phyloP scores from a whole-genome alignment of 2,797 vertebrate genomes.

The Simalia tracyae region DNA sequence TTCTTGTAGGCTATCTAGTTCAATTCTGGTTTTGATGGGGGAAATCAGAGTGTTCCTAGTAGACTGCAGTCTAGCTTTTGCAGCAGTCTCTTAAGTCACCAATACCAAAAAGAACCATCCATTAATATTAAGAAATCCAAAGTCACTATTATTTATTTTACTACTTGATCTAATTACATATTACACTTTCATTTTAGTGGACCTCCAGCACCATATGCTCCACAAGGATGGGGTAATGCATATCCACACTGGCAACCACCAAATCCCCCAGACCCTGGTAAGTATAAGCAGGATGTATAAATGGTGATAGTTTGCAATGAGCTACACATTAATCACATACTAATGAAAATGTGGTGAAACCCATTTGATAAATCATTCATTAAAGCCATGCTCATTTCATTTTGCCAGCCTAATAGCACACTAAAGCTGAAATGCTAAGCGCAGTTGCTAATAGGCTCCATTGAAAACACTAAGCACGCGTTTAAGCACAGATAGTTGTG shows the following conservation, averaged over 20 bases:
- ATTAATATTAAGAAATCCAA: neutral
- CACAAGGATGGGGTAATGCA: conserved; percentile 97
- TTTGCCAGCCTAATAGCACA: neutral
- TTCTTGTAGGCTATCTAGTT: neutral
- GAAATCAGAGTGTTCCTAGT: neutral
- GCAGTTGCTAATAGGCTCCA: neutral
- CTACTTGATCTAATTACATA: neutral
- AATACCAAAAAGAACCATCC: neutral
- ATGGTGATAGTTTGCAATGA: neutral
- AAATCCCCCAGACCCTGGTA: conserved; percentile 96
- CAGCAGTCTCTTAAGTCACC: neutral
- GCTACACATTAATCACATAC: neutral
- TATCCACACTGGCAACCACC: conserved; percentile 97
- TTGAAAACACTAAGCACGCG: neutral
- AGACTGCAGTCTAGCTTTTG: neutral
- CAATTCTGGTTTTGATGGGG: neutral
- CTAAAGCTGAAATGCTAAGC: neutral
- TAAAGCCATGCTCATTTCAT: neutral
- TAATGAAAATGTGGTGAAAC: neutral
- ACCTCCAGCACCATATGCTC: conserved; percentile 94
- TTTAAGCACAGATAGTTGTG: neutral
- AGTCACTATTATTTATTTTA: neutral
- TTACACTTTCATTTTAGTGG: conserved; percentile 75
- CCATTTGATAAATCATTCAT: neutral
- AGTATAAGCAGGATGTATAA: conserved; percentile 56